Conservation (phyloP, 2,797 vertebrate species). For the Pseudomugil tenellus region DNA sequence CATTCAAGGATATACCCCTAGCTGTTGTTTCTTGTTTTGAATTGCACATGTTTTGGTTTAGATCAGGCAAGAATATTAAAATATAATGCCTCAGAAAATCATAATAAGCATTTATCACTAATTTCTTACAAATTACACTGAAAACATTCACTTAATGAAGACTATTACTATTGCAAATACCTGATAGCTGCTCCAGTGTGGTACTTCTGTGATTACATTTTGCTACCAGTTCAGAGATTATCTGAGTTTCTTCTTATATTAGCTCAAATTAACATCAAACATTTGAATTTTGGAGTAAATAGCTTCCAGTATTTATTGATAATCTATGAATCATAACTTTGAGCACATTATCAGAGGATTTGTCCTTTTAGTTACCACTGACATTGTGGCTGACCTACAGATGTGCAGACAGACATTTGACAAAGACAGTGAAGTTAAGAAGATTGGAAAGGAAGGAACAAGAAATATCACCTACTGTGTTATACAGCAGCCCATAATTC, state of each 20-base stretch:
- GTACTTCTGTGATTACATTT: background rate
- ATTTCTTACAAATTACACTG: background rate
- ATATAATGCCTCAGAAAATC: background rate
- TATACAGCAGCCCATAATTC: slow-evolving; percentile 41
- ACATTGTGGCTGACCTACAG: slow-evolving; percentile 46
- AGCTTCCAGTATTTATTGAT: background rate
- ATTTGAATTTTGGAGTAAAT: background rate
- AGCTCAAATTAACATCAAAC: background rate
- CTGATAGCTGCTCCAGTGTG: background rate
- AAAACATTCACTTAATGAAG: background rate
- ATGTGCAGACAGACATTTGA: slow-evolving; percentile 45
- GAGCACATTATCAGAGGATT: slow-evolving; percentile 12
- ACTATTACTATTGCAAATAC: background rate
- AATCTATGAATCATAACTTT: background rate
- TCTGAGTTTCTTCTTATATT: background rate
- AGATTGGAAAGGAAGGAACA: slow-evolving; percentile 46
- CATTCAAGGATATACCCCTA: no score
- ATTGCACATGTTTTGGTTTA: background rate
- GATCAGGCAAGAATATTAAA: background rate
- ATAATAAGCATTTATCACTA: background rate
- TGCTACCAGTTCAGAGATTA: background rate
- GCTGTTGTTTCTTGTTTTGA: no score
- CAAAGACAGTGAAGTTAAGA: slow-evolving; percentile 50
- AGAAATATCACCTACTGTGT: slow-evolving; percentile 49
- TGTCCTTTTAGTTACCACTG: slow-evolving; percentile 29